A percentile compares a stretch with the other conserved stretches of the same genome.
Evolutionary conservation across 2,113 vertebrate species (phyloP).

Genomic region (Gobio gobio): DNA sequence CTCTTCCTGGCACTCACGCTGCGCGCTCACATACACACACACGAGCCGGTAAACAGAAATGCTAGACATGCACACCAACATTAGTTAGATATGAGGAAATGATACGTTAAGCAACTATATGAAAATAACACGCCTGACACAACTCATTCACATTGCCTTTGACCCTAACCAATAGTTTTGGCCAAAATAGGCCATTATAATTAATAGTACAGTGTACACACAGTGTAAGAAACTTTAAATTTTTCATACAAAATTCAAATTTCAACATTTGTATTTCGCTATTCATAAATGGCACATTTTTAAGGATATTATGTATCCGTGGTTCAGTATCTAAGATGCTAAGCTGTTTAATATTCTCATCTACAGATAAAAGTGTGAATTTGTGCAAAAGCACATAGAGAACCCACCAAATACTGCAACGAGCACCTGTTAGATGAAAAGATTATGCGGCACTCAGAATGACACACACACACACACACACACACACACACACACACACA

Average conservation of each 20-base stretch:
- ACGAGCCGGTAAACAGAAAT: background rate
- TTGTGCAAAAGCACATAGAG: slow-evolving; percentile 11
- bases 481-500: background rate
- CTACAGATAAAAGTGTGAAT: slow-evolving; percentile 48
- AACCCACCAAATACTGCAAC: slow-evolving; percentile 45
- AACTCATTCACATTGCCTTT: background rate
- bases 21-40: slow-evolving; percentile 9
- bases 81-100: background rate
- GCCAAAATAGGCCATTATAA: background rate
- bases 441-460: slow-evolving; percentile 7
- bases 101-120: background rate
- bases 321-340: background rate
- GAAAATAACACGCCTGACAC: background rate
- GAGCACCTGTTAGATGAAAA: slow-evolving; percentile 51
- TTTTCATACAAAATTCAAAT: background rate
- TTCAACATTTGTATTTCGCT: background rate
- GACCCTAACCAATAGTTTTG: background rate
- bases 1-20: slow-evolving; percentile 56
- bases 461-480: background rate
- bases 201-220: background rate
- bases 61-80: background rate
- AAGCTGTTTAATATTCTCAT: slow-evolving; percentile 9
- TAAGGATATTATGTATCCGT: background rate
- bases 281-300: background rate
- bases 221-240: background rate